A percentile compares a stretch with the other conserved stretches of the same genome.
These are phyloP conservation scores for Agrotis segetum DNA, from an alignment of 2,888 invertebrate species.

Conservation along the genomic window DNA sequence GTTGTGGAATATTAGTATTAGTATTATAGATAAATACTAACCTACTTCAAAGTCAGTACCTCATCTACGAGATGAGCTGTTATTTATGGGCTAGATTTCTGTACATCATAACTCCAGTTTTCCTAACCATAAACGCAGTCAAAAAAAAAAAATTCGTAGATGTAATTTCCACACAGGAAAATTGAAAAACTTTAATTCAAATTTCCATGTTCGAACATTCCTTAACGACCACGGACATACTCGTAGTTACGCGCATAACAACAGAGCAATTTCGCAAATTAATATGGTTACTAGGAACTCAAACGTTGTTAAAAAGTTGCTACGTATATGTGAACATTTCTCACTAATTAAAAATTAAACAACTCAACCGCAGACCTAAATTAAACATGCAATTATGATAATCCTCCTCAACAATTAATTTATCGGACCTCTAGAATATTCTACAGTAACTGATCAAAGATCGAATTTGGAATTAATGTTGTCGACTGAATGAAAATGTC, in stretches of 20 bases:
- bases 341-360: slow-evolving; percentile 11
- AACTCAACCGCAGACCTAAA: slow-evolving; percentile 1
- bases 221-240: too few species aligned
- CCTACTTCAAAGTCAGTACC: neutral
- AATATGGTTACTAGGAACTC: neutral
- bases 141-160: too few species aligned
- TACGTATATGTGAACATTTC: neutral
- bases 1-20: too few species aligned
- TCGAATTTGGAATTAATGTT: slow-evolving; percentile 1
- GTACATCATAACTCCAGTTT: neutral
- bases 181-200: too few species aligned
- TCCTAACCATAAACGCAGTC: neutral
- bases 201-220: neutral
- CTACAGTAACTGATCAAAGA: neutral
- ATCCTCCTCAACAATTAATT: slow-evolving; percentile 23
- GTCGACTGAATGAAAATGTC: neutral
- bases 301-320: neutral
- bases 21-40: too few species aligned
- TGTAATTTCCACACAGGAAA: too few species aligned
- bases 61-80: neutral
- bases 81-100: neutral
- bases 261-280: neutral
- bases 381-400: slow-evolving; percentile 28
- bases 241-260: neutral
- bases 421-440: slow-evolving; percentile 2